Evolutionary conservation across 2,797 vertebrate genomes (phyloP).

Genomic region (Rhincodon typus): DNA sequence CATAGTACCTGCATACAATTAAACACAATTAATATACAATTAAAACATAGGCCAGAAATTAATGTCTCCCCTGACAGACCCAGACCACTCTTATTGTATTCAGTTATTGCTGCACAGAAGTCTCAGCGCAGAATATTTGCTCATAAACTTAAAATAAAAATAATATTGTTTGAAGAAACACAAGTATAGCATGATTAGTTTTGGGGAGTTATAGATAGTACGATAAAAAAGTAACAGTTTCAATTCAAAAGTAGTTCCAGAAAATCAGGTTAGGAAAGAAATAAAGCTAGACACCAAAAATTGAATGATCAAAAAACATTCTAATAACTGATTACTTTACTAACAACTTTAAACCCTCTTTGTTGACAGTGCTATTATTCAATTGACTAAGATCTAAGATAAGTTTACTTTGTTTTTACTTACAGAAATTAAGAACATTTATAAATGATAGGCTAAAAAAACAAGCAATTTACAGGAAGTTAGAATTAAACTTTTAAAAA

Average conservation of each 20-base stretch:
- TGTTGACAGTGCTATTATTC: neutral
- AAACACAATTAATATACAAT: too few species aligned
- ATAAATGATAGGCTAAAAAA: too few species aligned
- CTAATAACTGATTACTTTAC: neutral
- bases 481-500: neutral
- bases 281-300: neutral
- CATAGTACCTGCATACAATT: too few species aligned
- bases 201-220: neutral
- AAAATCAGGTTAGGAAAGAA: neutral
- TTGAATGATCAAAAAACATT: neutral
- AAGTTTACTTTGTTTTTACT: neutral
- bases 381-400: neutral
- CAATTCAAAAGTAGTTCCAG: neutral
- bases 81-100: neutral
- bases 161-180: neutral
- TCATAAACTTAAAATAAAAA: neutral
- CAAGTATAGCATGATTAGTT: neutral
- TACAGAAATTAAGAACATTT: neutral
- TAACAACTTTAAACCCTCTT: neutral
- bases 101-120: neutral
- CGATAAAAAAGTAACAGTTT: neutral
- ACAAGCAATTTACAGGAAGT: too few species aligned
- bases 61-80: neutral
- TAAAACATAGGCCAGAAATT: too few species aligned
- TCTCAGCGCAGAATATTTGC: neutral